phyloP scores from a whole-genome alignment of 1,140 invertebrate genomes.

The Drosophila triauraria region DNA sequence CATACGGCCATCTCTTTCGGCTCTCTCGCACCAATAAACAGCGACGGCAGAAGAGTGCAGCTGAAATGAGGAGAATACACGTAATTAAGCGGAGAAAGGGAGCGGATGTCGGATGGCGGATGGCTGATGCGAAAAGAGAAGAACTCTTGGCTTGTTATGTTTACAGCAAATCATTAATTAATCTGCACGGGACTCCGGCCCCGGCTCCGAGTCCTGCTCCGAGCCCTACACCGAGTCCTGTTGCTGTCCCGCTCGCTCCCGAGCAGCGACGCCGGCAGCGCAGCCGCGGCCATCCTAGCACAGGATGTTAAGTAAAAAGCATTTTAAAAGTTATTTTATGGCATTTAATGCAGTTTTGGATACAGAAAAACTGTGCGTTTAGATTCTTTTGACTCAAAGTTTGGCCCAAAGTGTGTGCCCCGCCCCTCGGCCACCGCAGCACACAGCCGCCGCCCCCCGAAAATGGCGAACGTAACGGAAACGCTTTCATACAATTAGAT shows the following conservation, averaged over 20 bases:
- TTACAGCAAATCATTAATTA: slow-evolving; percentile 81
- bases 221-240: neutral
- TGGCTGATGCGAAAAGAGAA: slow-evolving; percentile 4
- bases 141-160: slow-evolving; percentile 39
- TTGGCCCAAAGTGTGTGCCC: slow-evolving; percentile 28
- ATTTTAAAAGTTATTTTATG: slow-evolving; percentile 85
- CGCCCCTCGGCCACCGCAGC: neutral
- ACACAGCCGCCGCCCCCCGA: slow-evolving; percentile 27
- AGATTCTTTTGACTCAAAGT: slow-evolving; percentile 80
- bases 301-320: slow-evolving; percentile 84
- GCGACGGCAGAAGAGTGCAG: slow-evolving; percentile 62
- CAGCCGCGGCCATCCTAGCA: slow-evolving; percentile 13
- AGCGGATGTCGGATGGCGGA: neutral
- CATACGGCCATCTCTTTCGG: slow-evolving; percentile 57
- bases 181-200: slow-evolving; percentile 60
- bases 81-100: slow-evolving; percentile 11
- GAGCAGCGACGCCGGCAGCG: slow-evolving; percentile 11
- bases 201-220: neutral
- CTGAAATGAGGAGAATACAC: slow-evolving; percentile 14
- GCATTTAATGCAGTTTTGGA: slow-evolving; percentile 85
- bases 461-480: slow-evolving; percentile 82
- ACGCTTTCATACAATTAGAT: slow-evolving; percentile 83
- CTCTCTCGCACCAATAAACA: slow-evolving; percentile 79
- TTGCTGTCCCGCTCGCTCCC: slow-evolving; percentile 12
- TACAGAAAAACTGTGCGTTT: slow-evolving; percentile 83